phyloP scores from a whole-genome alignment of 2,113 vertebrate genomes.

The Pseudorasbora parva region DNA sequence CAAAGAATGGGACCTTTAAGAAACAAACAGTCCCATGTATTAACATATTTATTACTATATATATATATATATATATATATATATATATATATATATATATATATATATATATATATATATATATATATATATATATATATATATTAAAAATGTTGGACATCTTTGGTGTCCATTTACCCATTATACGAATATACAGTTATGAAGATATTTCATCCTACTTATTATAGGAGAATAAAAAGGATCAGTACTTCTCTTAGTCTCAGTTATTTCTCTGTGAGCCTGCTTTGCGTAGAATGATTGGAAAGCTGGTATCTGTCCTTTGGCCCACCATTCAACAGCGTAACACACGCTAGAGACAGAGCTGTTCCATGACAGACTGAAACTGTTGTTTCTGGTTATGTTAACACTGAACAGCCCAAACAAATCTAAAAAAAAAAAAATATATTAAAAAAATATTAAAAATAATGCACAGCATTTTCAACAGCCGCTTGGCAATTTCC shows the following conservation, averaged over 20 bases:
- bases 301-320: background rate
- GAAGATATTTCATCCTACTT: background rate
- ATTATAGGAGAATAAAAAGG: background rate
- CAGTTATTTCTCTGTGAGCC: constrained; percentile 24
- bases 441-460: constrained; percentile 6
- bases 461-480: constrained; percentile 17
- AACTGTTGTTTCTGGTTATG: constrained; percentile 54
- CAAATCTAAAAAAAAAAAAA: constrained; percentile 46
- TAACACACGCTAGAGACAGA: constrained; percentile 65
- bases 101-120: too few relatives aligned
- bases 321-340: constrained; percentile 69
- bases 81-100: too few relatives aligned
- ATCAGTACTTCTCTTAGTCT: constrained; percentile 37
- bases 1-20: too few relatives aligned
- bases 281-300: constrained; percentile 54
- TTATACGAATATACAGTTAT: background rate
- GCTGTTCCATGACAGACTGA: constrained; percentile 64
- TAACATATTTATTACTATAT: too few relatives aligned
- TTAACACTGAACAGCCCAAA: constrained; percentile 60
- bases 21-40: too few relatives aligned
- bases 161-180: background rate
- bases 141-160: background rate
- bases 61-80: too few relatives aligned
- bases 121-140: too few relatives aligned
- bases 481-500: background rate